Evolutionary conservation across 2,797 vertebrate species (phyloP), one percentile per base, ranked within the genome.

Genomic region (Labeo calbasu): DNA sequence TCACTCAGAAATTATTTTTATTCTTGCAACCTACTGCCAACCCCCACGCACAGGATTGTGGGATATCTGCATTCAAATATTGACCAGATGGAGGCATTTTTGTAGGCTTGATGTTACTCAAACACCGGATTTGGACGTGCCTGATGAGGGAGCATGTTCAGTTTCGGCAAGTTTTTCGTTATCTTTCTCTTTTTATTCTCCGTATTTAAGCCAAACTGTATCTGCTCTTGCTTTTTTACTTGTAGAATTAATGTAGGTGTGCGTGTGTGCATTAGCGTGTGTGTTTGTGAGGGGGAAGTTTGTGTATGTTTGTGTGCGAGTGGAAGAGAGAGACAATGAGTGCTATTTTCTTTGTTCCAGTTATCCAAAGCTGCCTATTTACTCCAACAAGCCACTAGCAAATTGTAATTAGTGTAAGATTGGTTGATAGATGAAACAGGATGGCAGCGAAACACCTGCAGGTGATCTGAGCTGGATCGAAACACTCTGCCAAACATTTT

Each of bases 231-330:
- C 86, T 85, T 83, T 87, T 50, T 9, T 82, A 88, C 88, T 88
- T 90, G 15, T 92, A 91, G 92, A 93, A 93, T 94, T 90, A 91
- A 93, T 91, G 89, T 83, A 76, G 77, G 66, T 68, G 50, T 80
- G 51, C 15, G 23, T 53, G 50, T 79, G 19, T 61, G 72, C n/a
- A 25, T 36, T 21, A 36, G 50, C 13, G 7, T 70, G 89, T 90
- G 84, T 82, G 77, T 25, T 83, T 86, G 86, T 84, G 69, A 46
- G 61, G 7, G 32, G 13, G 32, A 11, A 6, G 57, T 50, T 17
- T 80, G 77, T 32, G 69, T 84, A 63, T 75, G 73, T 84, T 65
- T 68, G 82, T 63, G 78, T 69, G 59, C 8, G 2, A 61, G 36
- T 70, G 10, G 21, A 69, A 17, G 77, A 46, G 40, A 57, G 50